phyloP scores from a whole-genome alignment of 2,113 vertebrate species.

The Helogale parvula region DNA sequence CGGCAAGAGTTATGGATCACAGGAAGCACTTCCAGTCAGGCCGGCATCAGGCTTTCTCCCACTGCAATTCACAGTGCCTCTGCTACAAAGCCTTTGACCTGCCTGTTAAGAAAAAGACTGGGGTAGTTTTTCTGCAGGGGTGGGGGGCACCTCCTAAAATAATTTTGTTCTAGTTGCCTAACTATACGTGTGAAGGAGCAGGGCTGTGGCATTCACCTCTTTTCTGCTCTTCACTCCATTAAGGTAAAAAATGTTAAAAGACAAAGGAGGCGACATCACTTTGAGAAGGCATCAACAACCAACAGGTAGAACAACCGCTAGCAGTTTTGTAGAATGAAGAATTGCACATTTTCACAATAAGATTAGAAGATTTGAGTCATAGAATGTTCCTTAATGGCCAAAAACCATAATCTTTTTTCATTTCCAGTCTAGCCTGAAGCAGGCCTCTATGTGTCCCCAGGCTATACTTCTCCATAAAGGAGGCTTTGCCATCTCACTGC shows the following conservation, averaged over 20 bases:
- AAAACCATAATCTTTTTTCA: slow-evolving; percentile 12
- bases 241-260: neutral
- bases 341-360: neutral
- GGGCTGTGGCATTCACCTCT: neutral
- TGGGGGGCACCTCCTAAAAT: neutral
- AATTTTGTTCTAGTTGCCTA: neutral
- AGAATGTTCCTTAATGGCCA: neutral
- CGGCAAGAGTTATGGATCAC: rapidly evolving
- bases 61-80: too few relatives aligned
- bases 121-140: neutral
- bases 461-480: slow-evolving; percentile 18
- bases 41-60: neutral
- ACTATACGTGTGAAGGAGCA: neutral
- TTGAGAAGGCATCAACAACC: neutral
- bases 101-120: neutral
- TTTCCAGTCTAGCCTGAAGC: slow-evolving; percentile 2
- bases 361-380: slow-evolving; percentile 32
- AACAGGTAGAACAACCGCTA: slow-evolving; percentile 5
- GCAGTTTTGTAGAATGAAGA: neutral
- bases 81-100: neutral
- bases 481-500: neutral
- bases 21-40: neutral
- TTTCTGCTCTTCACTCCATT: neutral
- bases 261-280: neutral
- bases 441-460: neutral